These are phyloP conservation scores for Psilanteris sp. DNA, from an alignment of 1,140 invertebrate species.

Conservation along the genomic window DNA sequence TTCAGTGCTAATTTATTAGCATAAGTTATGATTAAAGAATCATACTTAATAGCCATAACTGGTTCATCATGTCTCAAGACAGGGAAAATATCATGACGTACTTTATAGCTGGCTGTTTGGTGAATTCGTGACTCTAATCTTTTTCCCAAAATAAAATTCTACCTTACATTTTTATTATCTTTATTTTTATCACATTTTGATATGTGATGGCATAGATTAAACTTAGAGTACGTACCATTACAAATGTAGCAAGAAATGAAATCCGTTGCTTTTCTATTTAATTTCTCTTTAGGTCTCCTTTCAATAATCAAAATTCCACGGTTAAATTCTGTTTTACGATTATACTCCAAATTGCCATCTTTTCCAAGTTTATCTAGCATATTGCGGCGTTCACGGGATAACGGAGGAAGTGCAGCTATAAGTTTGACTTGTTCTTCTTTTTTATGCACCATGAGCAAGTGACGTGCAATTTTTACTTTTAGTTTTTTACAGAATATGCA, in stretches of 20 bases:
- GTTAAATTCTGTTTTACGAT: neutral
- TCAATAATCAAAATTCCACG: neutral
- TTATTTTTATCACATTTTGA: no score
- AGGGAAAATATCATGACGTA: neutral
- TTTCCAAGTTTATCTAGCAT: neutral
- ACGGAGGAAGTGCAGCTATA: neutral
- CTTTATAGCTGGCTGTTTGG: neutral
- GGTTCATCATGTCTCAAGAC: no score
- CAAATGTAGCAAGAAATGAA: neutral
- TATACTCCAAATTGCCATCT: constrained; percentile 3
- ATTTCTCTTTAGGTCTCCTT: neutral
- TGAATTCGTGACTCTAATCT: neutral
- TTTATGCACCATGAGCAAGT: neutral
- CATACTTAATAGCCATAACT: neutral
- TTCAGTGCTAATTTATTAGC: no score
- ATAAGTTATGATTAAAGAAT: neutral
- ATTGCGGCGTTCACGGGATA: neutral
- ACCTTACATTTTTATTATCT: constrained; percentile 3
- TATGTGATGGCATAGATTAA: no score
- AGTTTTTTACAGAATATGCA: neutral
- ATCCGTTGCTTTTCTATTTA: neutral
- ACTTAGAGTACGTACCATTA: neutral
- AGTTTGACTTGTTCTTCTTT: neutral
- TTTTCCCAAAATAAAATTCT: neutral
- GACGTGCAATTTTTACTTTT: neutral